Percentiles rank a stretch among this genome's conserved stretches.
phyloP scores from a whole-genome alignment of 1,140 invertebrate species.

The Drosophila lowei region DNA sequence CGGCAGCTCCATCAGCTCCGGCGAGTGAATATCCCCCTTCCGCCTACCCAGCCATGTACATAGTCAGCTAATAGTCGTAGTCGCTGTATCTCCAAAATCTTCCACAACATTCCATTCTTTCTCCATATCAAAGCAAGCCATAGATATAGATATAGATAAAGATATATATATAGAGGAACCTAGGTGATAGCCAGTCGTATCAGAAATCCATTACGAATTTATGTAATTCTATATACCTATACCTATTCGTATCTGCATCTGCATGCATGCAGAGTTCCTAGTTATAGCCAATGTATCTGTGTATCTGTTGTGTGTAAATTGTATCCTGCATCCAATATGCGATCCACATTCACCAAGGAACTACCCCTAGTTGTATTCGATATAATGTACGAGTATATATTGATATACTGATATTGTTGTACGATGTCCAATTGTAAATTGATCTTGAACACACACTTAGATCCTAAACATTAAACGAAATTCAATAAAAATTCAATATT shows the following conservation, averaged over 20 bases:
- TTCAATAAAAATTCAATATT: slow-evolving; percentile 66
- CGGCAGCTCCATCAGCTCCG: slow-evolving; percentile 77
- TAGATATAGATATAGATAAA: neutral
- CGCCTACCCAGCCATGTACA: slow-evolving; percentile 27
- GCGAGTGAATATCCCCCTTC: slow-evolving; percentile 45
- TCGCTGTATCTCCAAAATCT: slow-evolving; percentile 45
- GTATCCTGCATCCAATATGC: slow-evolving; percentile 21
- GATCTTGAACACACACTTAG: slow-evolving; percentile 57
- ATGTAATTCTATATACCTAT: slow-evolving; percentile 43
- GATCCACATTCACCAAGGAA: no score
- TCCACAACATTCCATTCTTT: slow-evolving; percentile 53
- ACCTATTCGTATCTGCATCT: slow-evolving; percentile 31
- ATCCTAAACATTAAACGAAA: slow-evolving; percentile 47
- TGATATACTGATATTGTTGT: slow-evolving; percentile 72
- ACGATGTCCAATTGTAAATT: slow-evolving; percentile 80
- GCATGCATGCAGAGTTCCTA: slow-evolving; percentile 58
- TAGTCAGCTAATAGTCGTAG: slow-evolving; percentile 33
- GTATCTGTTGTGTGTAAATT: slow-evolving; percentile 58
- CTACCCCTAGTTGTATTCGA: slow-evolving; percentile 35
- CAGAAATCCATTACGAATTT: slow-evolving; percentile 76
- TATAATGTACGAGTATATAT: slow-evolving; percentile 27
- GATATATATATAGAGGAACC: slow-evolving; percentile 21
- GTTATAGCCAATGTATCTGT: slow-evolving; percentile 48
- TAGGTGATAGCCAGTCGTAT: slow-evolving; percentile 72
- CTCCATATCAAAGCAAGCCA: slow-evolving; percentile 61